A percentile compares a stretch with the other conserved stretches of the same genome.
Evolutionary conservation across 2,113 vertebrate species (phyloP).

Genomic region (Rhea pennata): DNA sequence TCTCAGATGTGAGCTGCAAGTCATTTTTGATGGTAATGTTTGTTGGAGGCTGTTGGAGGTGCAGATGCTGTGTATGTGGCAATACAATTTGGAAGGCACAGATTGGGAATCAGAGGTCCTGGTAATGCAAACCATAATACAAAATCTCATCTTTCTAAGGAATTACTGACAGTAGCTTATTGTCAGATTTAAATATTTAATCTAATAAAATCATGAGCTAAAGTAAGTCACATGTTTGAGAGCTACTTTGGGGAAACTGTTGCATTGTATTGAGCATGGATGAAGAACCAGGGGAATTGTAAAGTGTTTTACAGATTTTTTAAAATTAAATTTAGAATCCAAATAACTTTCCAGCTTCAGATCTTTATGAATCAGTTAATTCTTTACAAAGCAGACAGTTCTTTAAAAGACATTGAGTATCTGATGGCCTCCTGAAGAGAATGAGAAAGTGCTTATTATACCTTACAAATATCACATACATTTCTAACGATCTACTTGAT

Average conservation of each 20-base stretch:
- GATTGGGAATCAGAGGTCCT: slow-evolving; percentile 40
- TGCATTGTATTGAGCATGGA: not conserved
- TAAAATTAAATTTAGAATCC: slow-evolving; percentile 5
- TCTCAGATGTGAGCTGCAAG: slow-evolving; percentile 39
- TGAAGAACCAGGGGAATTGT: not conserved
- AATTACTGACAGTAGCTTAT: slow-evolving; percentile 31
- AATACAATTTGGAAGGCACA: slow-evolving; percentile 37
- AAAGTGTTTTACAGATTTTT: slow-evolving; percentile 25
- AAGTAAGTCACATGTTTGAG: slow-evolving; percentile 10
- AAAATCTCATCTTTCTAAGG: slow-evolving; percentile 51
- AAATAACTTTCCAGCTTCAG: not conserved
- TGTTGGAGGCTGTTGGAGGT: slow-evolving; percentile 29
- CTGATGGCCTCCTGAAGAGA: not conserved
- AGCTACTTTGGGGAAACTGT: slow-evolving; percentile 54
- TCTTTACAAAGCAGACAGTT: not conserved
- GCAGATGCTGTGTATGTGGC: slow-evolving; percentile 30
- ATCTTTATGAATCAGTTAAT: slow-evolving; percentile 15
- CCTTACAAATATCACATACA: not conserved
- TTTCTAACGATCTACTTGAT: not conserved
- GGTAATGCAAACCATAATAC: slow-evolving; percentile 49
- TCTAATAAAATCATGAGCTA: slow-evolving; percentile 58
- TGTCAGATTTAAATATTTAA: slow-evolving; percentile 65
- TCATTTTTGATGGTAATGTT: slow-evolving; percentile 36
- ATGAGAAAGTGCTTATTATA: not conserved
- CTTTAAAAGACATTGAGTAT: not conserved